Conservation (phyloP, 2,888 invertebrate species). For the Cremastobaeus sp. region DNA sequence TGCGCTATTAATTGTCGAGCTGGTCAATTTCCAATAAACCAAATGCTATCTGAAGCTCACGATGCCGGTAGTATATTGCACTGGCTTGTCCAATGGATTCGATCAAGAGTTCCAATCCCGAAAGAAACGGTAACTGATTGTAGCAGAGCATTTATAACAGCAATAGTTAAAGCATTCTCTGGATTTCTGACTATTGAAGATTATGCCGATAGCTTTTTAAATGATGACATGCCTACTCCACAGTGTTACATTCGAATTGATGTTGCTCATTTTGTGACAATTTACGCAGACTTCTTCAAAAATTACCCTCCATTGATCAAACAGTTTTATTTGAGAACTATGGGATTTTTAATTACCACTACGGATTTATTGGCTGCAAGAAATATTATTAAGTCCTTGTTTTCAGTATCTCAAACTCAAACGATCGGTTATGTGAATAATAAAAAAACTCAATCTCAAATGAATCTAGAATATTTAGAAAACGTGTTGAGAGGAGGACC, state of each 20-base stretch:
- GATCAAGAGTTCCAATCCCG: constrained; percentile 51
- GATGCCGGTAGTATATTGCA: background rate
- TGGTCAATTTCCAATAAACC: constrained; percentile 6
- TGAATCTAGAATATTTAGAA: no score
- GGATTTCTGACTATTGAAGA: constrained; percentile 7
- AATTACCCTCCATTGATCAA: background rate
- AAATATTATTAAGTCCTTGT: constrained; percentile 1
- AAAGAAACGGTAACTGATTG: constrained; percentile 59
- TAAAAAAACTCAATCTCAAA: no score
- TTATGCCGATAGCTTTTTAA: constrained; percentile 1
- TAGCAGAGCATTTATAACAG: constrained; percentile 55
- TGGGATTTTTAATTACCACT: constrained; percentile 29
- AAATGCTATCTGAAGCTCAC: background rate
- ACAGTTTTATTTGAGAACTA: constrained; percentile 29
- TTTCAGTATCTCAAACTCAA: constrained; percentile 2
- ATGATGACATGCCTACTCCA: background rate
- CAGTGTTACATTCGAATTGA: constrained; percentile 37
- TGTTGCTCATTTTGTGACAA: constrained; percentile 35
- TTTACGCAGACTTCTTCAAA: constrained; percentile 26
- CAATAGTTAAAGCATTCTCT: constrained; percentile 55
- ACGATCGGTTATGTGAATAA: background rate
- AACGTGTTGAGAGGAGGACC: no score
- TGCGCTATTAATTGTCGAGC: background rate
- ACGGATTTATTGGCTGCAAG: background rate
- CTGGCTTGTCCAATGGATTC: constrained; percentile 1